Evolutionary conservation across 23 tunicate genomes (phyloP).

Genomic region (Phallusia fumigata): DNA sequence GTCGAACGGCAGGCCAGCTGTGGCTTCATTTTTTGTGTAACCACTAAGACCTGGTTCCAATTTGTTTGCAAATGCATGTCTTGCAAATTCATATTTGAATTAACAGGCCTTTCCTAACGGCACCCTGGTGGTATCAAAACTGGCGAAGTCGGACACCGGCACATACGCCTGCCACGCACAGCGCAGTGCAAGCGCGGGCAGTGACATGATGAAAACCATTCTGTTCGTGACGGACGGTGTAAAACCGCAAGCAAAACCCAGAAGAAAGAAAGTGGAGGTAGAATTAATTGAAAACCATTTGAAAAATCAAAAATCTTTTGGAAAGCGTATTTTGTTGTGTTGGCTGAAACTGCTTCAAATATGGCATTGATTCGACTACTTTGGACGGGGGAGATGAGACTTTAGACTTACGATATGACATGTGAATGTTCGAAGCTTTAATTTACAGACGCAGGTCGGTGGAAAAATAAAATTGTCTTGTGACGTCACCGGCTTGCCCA

Average conservation of each 20-base stretch:
- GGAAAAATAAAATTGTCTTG: constrained; percentile 27
- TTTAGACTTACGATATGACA: not conserved
- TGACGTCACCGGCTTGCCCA: constrained; percentile 41
- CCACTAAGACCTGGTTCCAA: too few relatives aligned
- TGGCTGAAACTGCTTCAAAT: not conserved
- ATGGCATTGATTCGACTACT: not conserved
- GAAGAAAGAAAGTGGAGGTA: not conserved
- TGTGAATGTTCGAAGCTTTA: not conserved
- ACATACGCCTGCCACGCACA: constrained; percentile 59
- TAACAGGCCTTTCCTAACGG: constrained; percentile 56
- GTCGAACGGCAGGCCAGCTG: too few relatives aligned
- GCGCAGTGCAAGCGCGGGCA: not conserved
- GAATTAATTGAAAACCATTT: not conserved
- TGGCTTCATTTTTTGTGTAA: too few relatives aligned
- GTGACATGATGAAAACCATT: not conserved
- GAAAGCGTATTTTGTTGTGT: not conserved
- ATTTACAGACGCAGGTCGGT: constrained; percentile 22
- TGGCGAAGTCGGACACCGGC: constrained; percentile 50
- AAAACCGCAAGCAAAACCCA: not conserved
- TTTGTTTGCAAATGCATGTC: too few relatives aligned
- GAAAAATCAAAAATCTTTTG: too few relatives aligned
- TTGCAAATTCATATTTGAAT: too few relatives aligned
- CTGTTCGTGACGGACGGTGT: constrained; percentile 6
- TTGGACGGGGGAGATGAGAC: too few relatives aligned
- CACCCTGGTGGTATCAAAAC: constrained; percentile 36